phyloP scores from a whole-genome alignment of 2,888 invertebrate species.

The Galerucella nymphaeae region DNA sequence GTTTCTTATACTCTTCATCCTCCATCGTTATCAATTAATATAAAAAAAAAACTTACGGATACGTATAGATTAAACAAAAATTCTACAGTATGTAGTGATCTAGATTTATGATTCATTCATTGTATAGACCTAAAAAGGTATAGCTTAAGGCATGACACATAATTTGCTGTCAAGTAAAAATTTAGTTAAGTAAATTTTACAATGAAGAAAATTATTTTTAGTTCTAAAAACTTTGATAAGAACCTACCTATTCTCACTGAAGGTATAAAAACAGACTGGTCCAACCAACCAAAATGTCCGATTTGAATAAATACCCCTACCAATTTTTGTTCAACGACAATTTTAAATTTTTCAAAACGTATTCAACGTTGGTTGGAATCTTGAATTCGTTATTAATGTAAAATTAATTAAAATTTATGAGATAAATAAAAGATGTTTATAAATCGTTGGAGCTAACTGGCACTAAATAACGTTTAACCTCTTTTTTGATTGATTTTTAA shows the following conservation, averaged over 20 bases:
- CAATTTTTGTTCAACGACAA: slow-evolving; percentile 20
- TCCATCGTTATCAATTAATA: slow-evolving; percentile 27
- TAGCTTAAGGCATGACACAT: slow-evolving; percentile 20
- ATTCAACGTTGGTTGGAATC: neutral
- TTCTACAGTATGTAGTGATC: slow-evolving; percentile 13
- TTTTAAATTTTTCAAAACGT: slow-evolving; percentile 18
- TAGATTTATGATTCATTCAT: slow-evolving; percentile 24
- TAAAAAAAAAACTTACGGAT: slow-evolving; percentile 1
- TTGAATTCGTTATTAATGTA: neutral
- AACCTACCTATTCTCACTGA: neutral
- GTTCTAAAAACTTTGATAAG: neutral
- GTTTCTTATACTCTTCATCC: slow-evolving; percentile 82
- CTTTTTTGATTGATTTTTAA: slow-evolving; percentile 30
- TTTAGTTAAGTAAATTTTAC: neutral
- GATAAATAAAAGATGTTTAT: neutral
- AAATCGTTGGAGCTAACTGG: neutral
- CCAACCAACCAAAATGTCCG: slow-evolving; percentile 26
- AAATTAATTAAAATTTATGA: neutral
- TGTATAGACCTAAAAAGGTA: slow-evolving; percentile 26
- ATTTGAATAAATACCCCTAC: slow-evolving; percentile 25
- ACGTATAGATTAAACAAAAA: neutral
- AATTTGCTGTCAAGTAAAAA: slow-evolving; percentile 1
- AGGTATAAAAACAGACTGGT: slow-evolving; percentile 22
- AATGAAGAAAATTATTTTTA: slow-evolving; percentile 7
- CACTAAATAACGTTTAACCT: slow-evolving; percentile 17